Evolutionary conservation across 2,113 vertebrate genomes (phyloP).

Genomic region (Plectropomus leopardus): DNA sequence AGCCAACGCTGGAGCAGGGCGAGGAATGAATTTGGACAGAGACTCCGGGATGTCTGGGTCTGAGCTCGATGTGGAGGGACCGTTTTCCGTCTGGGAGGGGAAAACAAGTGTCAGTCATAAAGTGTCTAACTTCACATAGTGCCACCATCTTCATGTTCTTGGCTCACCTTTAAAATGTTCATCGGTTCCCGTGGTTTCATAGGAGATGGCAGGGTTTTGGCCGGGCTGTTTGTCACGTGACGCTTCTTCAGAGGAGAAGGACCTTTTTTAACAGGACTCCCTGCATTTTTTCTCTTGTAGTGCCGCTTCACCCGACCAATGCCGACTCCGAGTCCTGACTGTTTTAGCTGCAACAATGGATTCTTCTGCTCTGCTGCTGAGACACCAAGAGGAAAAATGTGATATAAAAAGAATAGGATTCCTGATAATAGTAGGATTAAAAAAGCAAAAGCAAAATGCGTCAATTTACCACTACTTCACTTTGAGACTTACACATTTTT

Average conservation of each 20-base stretch:
- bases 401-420: not conserved
- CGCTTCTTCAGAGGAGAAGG: slow-evolving; percentile 91
- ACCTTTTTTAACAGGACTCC: slow-evolving; percentile 88
- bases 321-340: slow-evolving; percentile 65
- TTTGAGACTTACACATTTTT: slow-evolving; percentile 60
- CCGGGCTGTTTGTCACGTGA: slow-evolving; percentile 84
- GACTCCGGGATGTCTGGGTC: slow-evolving; percentile 69
- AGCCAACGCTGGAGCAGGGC: slow-evolving; percentile 89
- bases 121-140: not conserved
- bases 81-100: slow-evolving; percentile 84
- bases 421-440: too few relatives aligned
- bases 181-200: slow-evolving; percentile 83
- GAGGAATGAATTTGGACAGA: slow-evolving; percentile 57
- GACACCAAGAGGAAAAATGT: not conserved
- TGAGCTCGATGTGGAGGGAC: slow-evolving; percentile 82
- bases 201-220: slow-evolving; percentile 84
- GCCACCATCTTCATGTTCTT: not conserved
- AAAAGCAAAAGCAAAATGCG: too few relatives aligned
- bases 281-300: slow-evolving; percentile 87
- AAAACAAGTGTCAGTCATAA: not conserved
- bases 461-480: too few relatives aligned
- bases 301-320: slow-evolving; percentile 87
- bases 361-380: slow-evolving; percentile 88
- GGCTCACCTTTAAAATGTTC: slow-evolving; percentile 85
- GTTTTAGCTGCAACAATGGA: slow-evolving; percentile 88